phyloP scores from a whole-genome alignment of 2,797 vertebrate species.

The Melanotaenia maccullochi region DNA sequence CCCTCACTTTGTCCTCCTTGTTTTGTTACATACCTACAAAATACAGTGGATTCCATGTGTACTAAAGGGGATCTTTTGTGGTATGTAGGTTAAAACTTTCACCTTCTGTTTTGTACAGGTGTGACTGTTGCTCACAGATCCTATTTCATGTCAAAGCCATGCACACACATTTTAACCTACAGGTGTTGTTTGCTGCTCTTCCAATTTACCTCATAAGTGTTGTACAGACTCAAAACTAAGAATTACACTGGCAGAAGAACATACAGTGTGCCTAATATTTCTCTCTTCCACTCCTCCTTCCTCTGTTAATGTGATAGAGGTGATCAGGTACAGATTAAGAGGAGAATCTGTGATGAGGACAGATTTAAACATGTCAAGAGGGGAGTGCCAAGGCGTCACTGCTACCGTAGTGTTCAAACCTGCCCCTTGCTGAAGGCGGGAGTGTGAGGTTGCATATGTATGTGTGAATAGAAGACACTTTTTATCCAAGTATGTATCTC shows the following conservation, averaged over 20 bases:
- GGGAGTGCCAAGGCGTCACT: conserved; percentile 72
- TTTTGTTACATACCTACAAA: conserved; percentile 6
- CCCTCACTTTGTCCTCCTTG: background rate
- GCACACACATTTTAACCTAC: conserved; percentile 14
- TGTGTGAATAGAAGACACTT: conserved; percentile 30
- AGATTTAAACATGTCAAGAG: conserved; percentile 79
- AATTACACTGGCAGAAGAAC: background rate
- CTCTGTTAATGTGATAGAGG: conserved; percentile 62
- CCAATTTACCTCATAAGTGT: conserved; percentile 19
- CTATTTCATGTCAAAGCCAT: conserved; percentile 41
- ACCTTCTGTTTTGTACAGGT: conserved; percentile 64
- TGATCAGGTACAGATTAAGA: conserved; percentile 72
- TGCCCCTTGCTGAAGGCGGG: conserved; percentile 65
- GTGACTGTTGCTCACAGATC: conserved; percentile 48
- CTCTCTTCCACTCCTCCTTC: conserved; percentile 21
- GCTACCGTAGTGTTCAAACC: conserved; percentile 76
- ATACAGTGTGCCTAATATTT: conserved; percentile 13
- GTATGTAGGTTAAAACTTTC: conserved; percentile 65
- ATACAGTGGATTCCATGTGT: conserved; percentile 43
- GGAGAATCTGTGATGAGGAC: conserved; percentile 71
- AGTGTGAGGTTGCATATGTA: conserved; percentile 34
- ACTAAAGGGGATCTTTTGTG: conserved; percentile 51
- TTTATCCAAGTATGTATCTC: conserved; percentile 17
- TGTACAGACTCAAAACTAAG: conserved; percentile 14
- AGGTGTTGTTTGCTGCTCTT: conserved; percentile 11